Conservation (phyloP, 2,113 vertebrate species). For the Gambusia affinis region DNA sequence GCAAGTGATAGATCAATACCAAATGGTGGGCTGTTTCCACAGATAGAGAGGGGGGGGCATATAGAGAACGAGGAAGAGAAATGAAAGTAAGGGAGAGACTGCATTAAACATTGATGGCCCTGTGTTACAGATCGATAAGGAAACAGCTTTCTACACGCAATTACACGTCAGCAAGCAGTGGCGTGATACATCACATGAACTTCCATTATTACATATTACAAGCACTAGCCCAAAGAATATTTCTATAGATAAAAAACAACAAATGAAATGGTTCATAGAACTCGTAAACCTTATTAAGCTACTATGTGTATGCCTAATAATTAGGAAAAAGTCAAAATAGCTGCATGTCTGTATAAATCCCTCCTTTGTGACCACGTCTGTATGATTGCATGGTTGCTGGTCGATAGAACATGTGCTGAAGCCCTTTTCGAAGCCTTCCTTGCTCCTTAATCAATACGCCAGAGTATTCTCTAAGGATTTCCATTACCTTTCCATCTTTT, state of each 20-base stretch:
- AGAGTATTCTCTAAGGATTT: conserved; percentile 61
- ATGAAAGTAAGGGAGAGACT: conserved; percentile 62
- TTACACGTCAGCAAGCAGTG: conserved; percentile 74
- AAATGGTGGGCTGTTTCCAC: conserved; percentile 69
- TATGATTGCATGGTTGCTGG: conserved; percentile 51
- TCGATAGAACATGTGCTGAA: conserved; percentile 72
- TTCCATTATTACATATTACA: conserved; percentile 45
- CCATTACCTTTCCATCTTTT: conserved; percentile 50
- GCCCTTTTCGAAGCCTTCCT: conserved; percentile 47
- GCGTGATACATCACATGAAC: conserved; percentile 60
- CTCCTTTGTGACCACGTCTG: conserved; percentile 41
- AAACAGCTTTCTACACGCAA: conserved; percentile 74
- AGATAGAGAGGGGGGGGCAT: conserved; percentile 21
- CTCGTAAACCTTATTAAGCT: conserved; percentile 5
- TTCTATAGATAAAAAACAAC: conserved; percentile 5
- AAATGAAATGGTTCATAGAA: not conserved
- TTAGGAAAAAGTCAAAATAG: conserved; percentile 20
- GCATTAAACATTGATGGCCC: conserved; percentile 80
- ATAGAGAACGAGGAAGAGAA: conserved; percentile 34
- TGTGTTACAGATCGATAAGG: conserved; percentile 70
- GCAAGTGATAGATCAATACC: conserved; percentile 71
- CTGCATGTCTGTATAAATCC: conserved; percentile 45
- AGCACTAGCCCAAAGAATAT: conserved; percentile 13
- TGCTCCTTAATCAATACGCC: conserved; percentile 60
- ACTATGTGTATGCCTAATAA: conserved; percentile 31